These are phyloP conservation scores for Aethina tumida DNA, from an alignment of 1,140 invertebrate species.

Conservation along the genomic window DNA sequence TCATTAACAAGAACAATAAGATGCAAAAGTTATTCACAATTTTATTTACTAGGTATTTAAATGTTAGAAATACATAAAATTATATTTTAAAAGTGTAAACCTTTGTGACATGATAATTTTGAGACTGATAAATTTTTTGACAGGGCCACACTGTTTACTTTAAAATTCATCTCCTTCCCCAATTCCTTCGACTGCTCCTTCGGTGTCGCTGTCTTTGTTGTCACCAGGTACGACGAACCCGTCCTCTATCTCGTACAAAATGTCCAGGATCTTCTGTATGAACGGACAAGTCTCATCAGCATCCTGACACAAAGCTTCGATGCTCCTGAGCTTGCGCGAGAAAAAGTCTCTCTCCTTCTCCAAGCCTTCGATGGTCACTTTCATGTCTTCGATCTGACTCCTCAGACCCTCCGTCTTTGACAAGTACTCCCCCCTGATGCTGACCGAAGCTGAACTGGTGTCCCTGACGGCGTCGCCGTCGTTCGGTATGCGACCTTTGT, in stretches of 20 bases:
- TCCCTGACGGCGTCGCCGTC: conserved; percentile 51
- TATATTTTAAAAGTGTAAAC: too few species aligned
- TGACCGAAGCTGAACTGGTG: conserved; percentile 36
- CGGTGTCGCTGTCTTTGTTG: too few species aligned
- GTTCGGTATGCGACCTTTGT: conserved; percentile 78
- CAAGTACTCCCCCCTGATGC: conserved; percentile 19
- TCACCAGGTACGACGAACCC: conserved; percentile 92
- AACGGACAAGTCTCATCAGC: conserved; percentile 69
- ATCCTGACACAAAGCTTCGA: conserved; percentile 98
- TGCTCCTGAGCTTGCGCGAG: conserved; percentile 94
- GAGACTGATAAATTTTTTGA: too few species aligned
- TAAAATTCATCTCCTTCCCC: conserved; percentile 59
- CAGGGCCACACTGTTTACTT: too few species aligned
- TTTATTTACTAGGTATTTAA: too few species aligned
- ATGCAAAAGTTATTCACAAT: too few species aligned
- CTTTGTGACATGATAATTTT: too few species aligned
- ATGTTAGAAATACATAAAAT: too few species aligned
- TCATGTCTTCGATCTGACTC: conserved; percentile 44
- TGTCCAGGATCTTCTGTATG: conserved; percentile 86
- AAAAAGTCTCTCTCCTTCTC: conserved; percentile 99
- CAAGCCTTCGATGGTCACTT: conserved; percentile 79
- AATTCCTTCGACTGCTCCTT: conserved; percentile 59
- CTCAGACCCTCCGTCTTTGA: conserved; percentile 55
- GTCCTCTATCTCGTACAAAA: conserved; percentile 97
- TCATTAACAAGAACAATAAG: too few species aligned